A percentile compares a stretch with the other conserved stretches of the same genome.
phyloP scores from a whole-genome alignment of 2,113 vertebrate genomes.

The Hipposideros armiger region DNA sequence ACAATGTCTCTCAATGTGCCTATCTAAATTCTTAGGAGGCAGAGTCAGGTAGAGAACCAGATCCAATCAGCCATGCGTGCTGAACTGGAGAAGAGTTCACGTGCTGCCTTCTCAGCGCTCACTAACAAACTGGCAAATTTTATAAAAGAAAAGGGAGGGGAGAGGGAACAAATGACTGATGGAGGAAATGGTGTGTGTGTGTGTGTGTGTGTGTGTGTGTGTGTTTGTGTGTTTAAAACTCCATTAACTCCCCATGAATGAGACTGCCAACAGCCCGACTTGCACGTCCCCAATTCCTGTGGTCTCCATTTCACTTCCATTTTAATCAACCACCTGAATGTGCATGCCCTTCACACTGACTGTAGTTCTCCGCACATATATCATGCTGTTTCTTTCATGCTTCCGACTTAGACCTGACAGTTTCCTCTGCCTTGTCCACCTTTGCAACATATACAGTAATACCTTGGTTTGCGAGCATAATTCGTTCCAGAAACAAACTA shows the following conservation, averaged over 20 bases:
- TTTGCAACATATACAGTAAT: neutral
- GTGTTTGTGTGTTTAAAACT: neutral
- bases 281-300: neutral
- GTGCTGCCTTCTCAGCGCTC: neutral
- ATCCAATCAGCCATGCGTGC: neutral
- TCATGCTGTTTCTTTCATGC: neutral
- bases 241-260: neutral
- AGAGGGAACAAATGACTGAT: neutral
- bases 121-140: neutral
- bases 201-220: neutral
- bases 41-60: neutral
- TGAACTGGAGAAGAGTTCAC: neutral
- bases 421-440: neutral
- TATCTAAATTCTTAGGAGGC: slow-evolving; percentile 22
- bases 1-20: neutral
- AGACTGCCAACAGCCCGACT: neutral
- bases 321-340: neutral
- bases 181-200: neutral
- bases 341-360: neutral
- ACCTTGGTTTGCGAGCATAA: no score
- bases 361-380: neutral
- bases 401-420: neutral
- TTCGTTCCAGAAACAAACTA: no score
- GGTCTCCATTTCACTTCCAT: neutral
- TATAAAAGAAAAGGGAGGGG: neutral